Evolutionary conservation across 2,888 invertebrate species (phyloP).

Genomic region (Oxytorus armatus): DNA sequence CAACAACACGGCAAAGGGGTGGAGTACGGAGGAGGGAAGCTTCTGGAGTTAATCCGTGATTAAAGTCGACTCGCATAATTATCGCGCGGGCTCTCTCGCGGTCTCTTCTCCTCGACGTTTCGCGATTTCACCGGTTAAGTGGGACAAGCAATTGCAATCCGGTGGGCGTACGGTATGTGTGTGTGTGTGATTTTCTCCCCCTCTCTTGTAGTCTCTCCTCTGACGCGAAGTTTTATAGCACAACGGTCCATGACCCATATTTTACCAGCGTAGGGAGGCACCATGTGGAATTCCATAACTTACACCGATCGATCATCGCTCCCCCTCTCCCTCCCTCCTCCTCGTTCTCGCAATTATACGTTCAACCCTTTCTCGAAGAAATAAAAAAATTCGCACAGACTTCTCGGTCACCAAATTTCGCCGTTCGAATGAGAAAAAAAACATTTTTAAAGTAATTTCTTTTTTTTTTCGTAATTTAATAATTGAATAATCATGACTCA

Average conservation of each 20-base stretch:
- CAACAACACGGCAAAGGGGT: too few relatives aligned
- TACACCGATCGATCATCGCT: constrained; percentile 41
- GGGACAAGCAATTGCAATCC: constrained; percentile 59
- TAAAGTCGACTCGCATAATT: constrained; percentile 66
- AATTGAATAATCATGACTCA: too few relatives aligned
- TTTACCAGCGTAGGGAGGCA: constrained; percentile 34
- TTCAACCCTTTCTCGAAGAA: background rate
- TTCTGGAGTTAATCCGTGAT: constrained; percentile 57
- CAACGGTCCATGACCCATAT: constrained; percentile 61
- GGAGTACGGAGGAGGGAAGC: too few relatives aligned
- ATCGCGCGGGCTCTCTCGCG: constrained; percentile 38
- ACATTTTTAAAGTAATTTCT: too few relatives aligned
- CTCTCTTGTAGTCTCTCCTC: constrained; percentile 17
- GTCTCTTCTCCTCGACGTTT: constrained; percentile 44
- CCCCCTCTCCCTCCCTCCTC: background rate
- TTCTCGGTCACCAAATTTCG: background rate
- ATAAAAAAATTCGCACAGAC: background rate
- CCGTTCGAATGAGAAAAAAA: background rate
- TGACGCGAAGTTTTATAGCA: constrained; percentile 44
- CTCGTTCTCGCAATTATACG: background rate
- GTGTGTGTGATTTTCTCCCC: constrained; percentile 16
- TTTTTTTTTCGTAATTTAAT: too few relatives aligned
- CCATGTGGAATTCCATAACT: constrained; percentile 30
- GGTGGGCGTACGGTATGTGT: constrained; percentile 57
- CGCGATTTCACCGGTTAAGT: constrained; percentile 68